A percentile compares a stretch with the other conserved stretches of the same genome.
phyloP scores from a whole-genome alignment of 2,113 vertebrate species.

The Pachyramphus minor region DNA sequence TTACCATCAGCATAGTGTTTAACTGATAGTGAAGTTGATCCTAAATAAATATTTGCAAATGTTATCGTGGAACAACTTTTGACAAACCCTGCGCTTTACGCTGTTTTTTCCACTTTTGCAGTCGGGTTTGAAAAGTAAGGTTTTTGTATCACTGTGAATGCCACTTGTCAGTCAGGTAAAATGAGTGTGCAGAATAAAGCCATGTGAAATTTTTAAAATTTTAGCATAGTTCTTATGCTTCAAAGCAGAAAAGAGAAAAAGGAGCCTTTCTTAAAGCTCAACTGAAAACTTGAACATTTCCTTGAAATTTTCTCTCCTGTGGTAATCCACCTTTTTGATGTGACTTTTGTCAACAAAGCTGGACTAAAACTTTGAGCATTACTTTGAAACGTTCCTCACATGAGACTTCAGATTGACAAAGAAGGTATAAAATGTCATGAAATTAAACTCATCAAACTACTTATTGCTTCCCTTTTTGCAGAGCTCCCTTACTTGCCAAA shows the following conservation, averaged over 20 bases:
- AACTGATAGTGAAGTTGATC: not conserved
- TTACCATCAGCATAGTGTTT: not conserved
- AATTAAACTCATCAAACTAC: not conserved
- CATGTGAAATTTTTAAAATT: not conserved
- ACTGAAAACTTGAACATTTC: not conserved
- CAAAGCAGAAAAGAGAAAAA: not conserved
- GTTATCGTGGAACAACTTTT: not conserved
- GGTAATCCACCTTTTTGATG: not conserved
- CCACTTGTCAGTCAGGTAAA: not conserved
- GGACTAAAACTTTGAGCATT: not conserved
- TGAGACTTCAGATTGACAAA: not conserved
- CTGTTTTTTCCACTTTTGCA: not conserved
- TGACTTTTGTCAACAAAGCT: not conserved
- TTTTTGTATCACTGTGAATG: not conserved
- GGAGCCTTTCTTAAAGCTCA: not conserved
- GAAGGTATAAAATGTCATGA: not conserved
- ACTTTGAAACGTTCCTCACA: not conserved
- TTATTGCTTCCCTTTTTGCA: not conserved
- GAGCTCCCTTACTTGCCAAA: not conserved
- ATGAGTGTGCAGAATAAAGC: not conserved
- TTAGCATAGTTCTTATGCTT: not conserved
- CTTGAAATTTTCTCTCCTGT: not conserved
- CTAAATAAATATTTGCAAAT: not conserved
- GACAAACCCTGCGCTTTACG: not conserved
- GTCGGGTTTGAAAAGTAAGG: not conserved